These are phyloP conservation scores for Prochilodus magdalenae DNA, from an alignment of 2,113 vertebrate species.

Conservation along the genomic window DNA sequence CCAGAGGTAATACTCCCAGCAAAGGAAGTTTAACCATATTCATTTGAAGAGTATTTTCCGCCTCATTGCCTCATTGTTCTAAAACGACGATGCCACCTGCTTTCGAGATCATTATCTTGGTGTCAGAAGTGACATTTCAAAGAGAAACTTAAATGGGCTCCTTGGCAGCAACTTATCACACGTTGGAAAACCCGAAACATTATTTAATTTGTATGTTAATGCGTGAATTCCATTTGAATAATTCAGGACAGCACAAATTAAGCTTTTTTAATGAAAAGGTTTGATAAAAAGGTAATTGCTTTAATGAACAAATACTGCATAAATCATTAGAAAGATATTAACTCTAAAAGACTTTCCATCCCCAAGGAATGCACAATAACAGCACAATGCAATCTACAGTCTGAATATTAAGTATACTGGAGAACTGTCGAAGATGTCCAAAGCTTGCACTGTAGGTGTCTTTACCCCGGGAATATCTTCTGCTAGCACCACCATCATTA, in stretches of 20 bases:
- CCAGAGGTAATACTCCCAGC: background rate
- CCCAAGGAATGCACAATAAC: background rate
- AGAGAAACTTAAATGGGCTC: conserved; percentile 32
- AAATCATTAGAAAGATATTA: conserved; percentile 12
- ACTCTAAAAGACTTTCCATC: background rate
- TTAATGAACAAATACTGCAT: conserved; percentile 17
- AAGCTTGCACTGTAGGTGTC: background rate
- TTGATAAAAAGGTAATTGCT: conserved; percentile 24
- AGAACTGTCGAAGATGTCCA: background rate
- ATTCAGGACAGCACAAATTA: conserved; percentile 22
- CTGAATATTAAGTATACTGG: background rate
- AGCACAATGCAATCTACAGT: background rate
- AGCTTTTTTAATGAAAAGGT: conserved; percentile 24
- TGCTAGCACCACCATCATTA: background rate
- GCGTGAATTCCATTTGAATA: conserved; percentile 45
- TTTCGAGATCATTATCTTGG: conserved; percentile 32
- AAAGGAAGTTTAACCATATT: background rate
- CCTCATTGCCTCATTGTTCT: conserved; percentile 25
- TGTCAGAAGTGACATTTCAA: conserved; percentile 8
- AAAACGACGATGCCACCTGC: conserved; percentile 13
- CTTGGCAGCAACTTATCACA: conserved; percentile 37
- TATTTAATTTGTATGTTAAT: conserved; percentile 51
- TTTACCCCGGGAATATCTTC: background rate
- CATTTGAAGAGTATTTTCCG: background rate
- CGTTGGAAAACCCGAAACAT: conserved; percentile 23